Base-by-base conservation (phyloP, 2,113 vertebrate genomes). In the Andinoacara biseriatus region DNA sequence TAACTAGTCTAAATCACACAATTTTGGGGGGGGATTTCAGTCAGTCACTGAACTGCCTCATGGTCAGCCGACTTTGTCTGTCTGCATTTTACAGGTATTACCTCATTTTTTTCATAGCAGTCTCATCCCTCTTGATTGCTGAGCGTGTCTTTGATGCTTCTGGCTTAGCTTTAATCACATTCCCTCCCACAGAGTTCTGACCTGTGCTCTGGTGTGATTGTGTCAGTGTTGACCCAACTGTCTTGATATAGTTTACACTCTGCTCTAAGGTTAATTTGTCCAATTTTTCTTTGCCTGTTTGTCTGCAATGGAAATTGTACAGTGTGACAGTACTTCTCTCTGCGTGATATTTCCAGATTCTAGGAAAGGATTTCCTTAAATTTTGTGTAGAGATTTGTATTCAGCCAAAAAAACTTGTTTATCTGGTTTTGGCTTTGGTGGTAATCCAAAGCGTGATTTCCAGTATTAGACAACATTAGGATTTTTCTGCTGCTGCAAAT, bases 11-110 rank as follows among this genome's bases (percentile, higher is more conserved):
- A 77, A 78, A 75, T 74, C 78, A 43, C 87, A 60, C 38, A 9
- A 8, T 38, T 40, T 49, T 6, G 40, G 15, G 14, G 43, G 49
- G 58, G 79, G 88, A 74, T 86, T 85, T 86, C 43, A 75, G 77
- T 35, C 74, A 4, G 52, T 40, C 62, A 15, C 49, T 63, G 65
- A 82, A 35, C 62, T 35, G 72, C 80, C 63, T 90, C 38, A 0
- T 62, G 82, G 57, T 87, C 86, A 89, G 83, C 74, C 82, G 90
- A 87, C 87, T 82, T 76, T 90, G 79, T 81, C 72, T 20, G 72
- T 86, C 74, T 54, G 43, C 29, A 17, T 85, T 80, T 46, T 54
- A 61, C 85, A 91, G 75, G 58, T 93, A 82, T 83, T 80, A 65
- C 61, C 58, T 86, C 33, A 5, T 84, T 58, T 54, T 8, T 10